phyloP scores from a whole-genome alignment of 2,888 invertebrate species.

The Drosophila peninsularis region DNA sequence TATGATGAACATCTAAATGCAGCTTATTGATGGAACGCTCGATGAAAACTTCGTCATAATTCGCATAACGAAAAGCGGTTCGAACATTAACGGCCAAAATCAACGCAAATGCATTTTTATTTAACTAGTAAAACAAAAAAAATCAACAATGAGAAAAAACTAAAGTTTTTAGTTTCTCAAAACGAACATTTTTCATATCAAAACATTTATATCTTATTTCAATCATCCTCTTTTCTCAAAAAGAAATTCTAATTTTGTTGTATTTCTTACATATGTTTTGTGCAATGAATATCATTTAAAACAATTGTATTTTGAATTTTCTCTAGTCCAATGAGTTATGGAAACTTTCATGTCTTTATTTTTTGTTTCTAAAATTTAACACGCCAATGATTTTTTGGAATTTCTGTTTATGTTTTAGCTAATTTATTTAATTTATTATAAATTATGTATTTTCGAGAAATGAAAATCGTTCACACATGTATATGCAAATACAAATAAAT shows the following conservation, averaged over 20 bases:
- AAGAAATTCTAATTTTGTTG: constrained; percentile 12
- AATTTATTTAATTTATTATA: constrained; percentile 76
- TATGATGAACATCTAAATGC: constrained; percentile 48
- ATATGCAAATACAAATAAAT: constrained; percentile 54
- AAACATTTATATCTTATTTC: constrained; percentile 33
- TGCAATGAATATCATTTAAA: constrained; percentile 51
- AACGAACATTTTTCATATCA: constrained; percentile 28
- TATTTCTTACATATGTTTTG: constrained; percentile 35
- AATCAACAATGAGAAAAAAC: constrained; percentile 15
- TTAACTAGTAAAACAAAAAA: constrained; percentile 46
- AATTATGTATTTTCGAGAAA: constrained; percentile 54
- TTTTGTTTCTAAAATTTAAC: constrained; percentile 48
- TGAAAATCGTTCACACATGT: constrained; percentile 52
- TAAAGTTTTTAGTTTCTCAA: constrained; percentile 40
- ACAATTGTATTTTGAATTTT: constrained; percentile 61
- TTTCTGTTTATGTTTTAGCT: constrained; percentile 75
- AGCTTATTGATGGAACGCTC: constrained; percentile 34
- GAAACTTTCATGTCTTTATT: constrained; percentile 47
- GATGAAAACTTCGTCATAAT: constrained; percentile 17
- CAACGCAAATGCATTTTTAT: constrained; percentile 70
- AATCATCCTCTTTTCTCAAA: constrained; percentile 34
- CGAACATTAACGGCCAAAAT: constrained; percentile 38
- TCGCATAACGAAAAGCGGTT: constrained; percentile 44
- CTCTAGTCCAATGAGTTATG: constrained; percentile 70
- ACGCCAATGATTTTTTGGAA: constrained; percentile 59